These are phyloP conservation scores for Nudaria mundana DNA, from an alignment of 2,888 invertebrate species.

Conservation along the genomic window DNA sequence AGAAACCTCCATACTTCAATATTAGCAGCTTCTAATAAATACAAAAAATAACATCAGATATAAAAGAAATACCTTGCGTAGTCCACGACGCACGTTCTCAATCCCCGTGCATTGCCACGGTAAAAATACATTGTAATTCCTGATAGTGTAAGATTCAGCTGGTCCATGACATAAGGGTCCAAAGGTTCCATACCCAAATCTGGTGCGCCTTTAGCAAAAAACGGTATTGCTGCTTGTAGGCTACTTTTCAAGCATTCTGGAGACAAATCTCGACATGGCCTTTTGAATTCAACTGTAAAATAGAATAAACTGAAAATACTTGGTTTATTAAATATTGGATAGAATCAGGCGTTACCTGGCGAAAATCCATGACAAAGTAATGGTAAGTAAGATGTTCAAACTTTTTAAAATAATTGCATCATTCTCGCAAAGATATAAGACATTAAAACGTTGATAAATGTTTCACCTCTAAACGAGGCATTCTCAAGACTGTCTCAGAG, in stretches of 20 bases:
- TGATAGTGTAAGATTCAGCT: conserved; percentile 42
- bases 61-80: conserved; percentile 46
- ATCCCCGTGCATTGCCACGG: conserved; percentile 44
- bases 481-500: too few relatives aligned
- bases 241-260: conserved; percentile 42
- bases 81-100: conserved; percentile 49
- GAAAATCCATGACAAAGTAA: too few relatives aligned
- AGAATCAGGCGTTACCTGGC: too few relatives aligned
- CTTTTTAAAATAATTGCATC: too few relatives aligned
- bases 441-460: too few relatives aligned
- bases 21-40: too few relatives aligned
- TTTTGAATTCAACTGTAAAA: conserved; percentile 18
- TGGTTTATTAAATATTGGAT: too few relatives aligned
- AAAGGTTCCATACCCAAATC: conserved; percentile 42
- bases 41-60: too few relatives aligned
- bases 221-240: conserved; percentile 40
- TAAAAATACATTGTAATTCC: conserved; percentile 44
- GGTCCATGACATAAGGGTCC: conserved; percentile 49
- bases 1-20: too few relatives aligned
- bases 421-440: too few relatives aligned
- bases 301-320: not conserved
- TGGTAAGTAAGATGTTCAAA: too few relatives aligned
- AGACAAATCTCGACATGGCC: conserved; percentile 40
- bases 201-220: conserved; percentile 42
- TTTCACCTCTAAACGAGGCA: too few relatives aligned